Base-by-base conservation (phyloP, 2,797 vertebrate species). In the Callimico goeldii region DNA sequence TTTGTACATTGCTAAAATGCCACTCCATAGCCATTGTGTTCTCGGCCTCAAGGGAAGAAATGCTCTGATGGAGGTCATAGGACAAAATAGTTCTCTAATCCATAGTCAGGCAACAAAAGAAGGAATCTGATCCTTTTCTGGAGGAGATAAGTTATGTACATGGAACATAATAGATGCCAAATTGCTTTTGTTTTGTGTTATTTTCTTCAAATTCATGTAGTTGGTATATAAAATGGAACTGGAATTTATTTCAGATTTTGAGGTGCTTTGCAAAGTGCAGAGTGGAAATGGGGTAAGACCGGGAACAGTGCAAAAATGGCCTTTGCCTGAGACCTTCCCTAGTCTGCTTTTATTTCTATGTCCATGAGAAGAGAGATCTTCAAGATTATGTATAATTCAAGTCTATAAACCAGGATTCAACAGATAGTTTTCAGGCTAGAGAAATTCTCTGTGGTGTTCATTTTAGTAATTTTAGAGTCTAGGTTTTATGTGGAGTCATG, bases 221-320 rank as follows among this genome's bases (percentile, higher is more conserved):
- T 11, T 39, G 7, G 5, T 80, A 22, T 41, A 2, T 8, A 58
- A 92, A 84, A 30, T 46, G 13, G 43, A 90, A 39, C 5, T 39
- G 77, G 24, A 55, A 55, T 84, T 61, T 36, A 70, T 93, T 88
- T 12, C 58, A 92, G 36, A 90, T 15, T 48, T 55, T 57, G 61
- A 72, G 30, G 10, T 48, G 22, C 5, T 82, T 91, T 80, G 5
- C 39, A 46, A 88, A 70, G 8, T 20, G 11, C 30, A 58, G n/a
- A 28, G 3, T 17, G n/a, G 58, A 81, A 15, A 5, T 1, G 15
- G 1, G 5, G 7, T 58, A 33, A 80, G 19, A 46, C 83, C 20
- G 41, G 20, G 19, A 12, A 4, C 55, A 30, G 36, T n/a, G 24
- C 12, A 61, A 87, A 90, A 61, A 24, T 7, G 13, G 9, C 26